phyloP scores from a whole-genome alignment of 2,113 vertebrate genomes.

The Theristicus caerulescens region DNA sequence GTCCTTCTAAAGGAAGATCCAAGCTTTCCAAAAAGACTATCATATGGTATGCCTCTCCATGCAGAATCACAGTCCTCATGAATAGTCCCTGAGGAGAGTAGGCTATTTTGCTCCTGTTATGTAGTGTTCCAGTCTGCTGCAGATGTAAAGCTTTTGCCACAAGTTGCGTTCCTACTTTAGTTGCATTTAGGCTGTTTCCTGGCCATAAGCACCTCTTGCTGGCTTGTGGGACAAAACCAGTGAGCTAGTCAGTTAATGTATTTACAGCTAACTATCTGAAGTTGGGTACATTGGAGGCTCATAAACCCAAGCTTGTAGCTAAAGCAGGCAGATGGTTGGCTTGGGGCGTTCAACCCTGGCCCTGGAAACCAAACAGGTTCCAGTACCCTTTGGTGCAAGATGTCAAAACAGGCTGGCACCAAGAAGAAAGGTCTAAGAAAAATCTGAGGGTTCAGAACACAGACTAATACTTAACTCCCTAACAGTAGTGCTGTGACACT shows the following conservation, averaged over 20 bases:
- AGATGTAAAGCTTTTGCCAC: background rate
- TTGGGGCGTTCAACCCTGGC: background rate
- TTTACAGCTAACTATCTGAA: background rate
- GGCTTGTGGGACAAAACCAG: background rate
- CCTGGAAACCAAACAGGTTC: background rate
- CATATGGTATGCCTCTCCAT: fast-evolving
- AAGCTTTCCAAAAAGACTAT: background rate
- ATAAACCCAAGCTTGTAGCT: background rate
- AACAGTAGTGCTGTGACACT: background rate
- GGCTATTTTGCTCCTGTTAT: background rate
- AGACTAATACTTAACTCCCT: background rate
- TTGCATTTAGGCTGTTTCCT: background rate
- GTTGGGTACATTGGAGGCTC: background rate
- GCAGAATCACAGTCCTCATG: background rate
- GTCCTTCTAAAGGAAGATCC: background rate
- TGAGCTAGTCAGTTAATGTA: no score
- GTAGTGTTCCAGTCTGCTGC: background rate
- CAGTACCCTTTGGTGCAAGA: background rate
- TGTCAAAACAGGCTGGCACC: background rate
- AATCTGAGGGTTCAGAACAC: background rate
- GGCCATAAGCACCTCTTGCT: background rate
- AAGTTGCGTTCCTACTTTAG: background rate
- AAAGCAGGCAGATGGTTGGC: background rate
- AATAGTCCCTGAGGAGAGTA: background rate
- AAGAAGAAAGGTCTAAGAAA: background rate